These are phyloP conservation scores for Stramonita haemastoma DNA, from an alignment of 2,888 invertebrate species.

Conservation along the genomic window DNA sequence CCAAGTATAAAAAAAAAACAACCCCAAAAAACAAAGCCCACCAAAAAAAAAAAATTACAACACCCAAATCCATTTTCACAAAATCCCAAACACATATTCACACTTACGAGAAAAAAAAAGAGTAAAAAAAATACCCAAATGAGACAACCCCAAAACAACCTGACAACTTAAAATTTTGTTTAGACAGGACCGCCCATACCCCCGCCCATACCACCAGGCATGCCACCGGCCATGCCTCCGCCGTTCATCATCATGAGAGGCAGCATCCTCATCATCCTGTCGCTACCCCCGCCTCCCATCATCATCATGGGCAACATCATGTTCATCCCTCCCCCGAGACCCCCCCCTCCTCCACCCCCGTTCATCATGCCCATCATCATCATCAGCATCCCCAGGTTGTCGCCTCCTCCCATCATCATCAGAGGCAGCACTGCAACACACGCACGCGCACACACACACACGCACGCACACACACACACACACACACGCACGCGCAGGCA, in stretches of 20 bases:
- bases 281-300: slow-evolving; percentile 26
- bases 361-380: slow-evolving; percentile 20
- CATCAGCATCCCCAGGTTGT: slow-evolving; percentile 13
- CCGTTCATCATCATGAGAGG: slow-evolving; percentile 28
- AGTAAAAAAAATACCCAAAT: background rate
- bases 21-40: background rate
- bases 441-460: no score
- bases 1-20: background rate
- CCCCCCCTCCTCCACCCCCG: background rate
- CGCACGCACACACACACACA: no score
- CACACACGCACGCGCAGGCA: no score
- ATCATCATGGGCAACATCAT: slow-evolving; percentile 8
- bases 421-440: background rate
- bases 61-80: background rate
- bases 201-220: background rate
- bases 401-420: slow-evolving; percentile 21
- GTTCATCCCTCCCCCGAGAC: background rate
- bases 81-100: background rate
- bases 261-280: slow-evolving; percentile 9
- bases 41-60: background rate
- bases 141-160: no score
- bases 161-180: no score
- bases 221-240: background rate
- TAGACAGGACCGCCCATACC: slow-evolving; percentile 17
- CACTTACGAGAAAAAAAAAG: background rate